A percentile compares a stretch with the other conserved stretches of the same genome.
phyloP scores from a whole-genome alignment of 2,888 invertebrate genomes.

The Neoitamus cyanurus region DNA sequence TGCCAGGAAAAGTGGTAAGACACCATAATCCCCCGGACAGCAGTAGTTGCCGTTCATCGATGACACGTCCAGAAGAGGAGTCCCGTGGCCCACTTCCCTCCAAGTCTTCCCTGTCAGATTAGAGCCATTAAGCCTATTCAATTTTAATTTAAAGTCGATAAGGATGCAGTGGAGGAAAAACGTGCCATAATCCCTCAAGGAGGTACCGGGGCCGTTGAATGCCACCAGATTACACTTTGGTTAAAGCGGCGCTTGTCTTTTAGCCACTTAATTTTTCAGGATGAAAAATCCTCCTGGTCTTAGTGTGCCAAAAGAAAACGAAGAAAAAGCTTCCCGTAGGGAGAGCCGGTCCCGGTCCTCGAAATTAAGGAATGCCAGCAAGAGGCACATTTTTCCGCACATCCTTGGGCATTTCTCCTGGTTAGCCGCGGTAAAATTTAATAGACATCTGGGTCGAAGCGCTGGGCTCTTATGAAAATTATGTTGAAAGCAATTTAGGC shows the following conservation, averaged over 20 bases:
- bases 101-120: constrained; percentile 10
- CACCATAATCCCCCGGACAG: background rate
- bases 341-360: background rate
- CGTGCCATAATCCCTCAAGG: background rate
- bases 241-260: constrained; percentile 8
- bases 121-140: constrained; percentile 23
- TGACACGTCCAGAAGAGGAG: background rate
- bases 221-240: background rate
- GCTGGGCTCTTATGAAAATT: constrained; percentile 17
- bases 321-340: constrained; percentile 3
- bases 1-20: background rate
- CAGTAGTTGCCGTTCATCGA: background rate
- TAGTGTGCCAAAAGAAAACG: constrained; percentile 18
- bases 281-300: constrained; percentile 1
- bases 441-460: constrained; percentile 2
- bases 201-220: background rate
- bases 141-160: constrained; percentile 31
- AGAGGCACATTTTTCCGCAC: constrained; percentile 11
- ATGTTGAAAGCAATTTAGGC: constrained; percentile 23
- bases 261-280: constrained; percentile 28
- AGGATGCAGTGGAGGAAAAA: background rate
- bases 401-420: constrained; percentile 10
- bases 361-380: background rate
- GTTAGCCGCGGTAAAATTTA: constrained; percentile 7
- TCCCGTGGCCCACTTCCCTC: background rate